Conservation (phyloP, 2,888 invertebrate species). For the Blastobasis lacticolella region DNA sequence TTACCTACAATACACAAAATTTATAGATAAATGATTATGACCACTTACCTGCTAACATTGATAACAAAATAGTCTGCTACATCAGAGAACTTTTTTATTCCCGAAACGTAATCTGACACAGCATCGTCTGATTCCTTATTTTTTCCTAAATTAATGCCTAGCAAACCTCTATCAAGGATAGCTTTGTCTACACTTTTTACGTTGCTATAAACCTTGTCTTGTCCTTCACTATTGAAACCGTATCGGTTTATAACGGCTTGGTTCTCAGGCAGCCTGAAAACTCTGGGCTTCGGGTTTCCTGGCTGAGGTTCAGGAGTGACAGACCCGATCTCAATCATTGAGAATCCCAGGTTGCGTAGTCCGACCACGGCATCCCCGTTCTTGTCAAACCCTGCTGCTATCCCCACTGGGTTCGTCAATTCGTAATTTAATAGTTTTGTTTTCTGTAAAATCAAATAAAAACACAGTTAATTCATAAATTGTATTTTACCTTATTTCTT, state of each 20-base stretch:
- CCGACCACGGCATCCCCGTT: slow-evolving; percentile 93
- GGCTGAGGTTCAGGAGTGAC: slow-evolving; percentile 94
- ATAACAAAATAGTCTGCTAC: slow-evolving; percentile 97
- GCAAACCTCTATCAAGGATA: slow-evolving; percentile 72
- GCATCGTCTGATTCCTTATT: slow-evolving; percentile 89
- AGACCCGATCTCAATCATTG: slow-evolving; percentile 96
- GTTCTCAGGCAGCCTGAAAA: slow-evolving; percentile 91
- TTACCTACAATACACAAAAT: too few relatives aligned
- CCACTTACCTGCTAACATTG: slow-evolving; percentile 86
- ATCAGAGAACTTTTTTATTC: slow-evolving; percentile 86
- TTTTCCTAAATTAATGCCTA: slow-evolving; percentile 97
- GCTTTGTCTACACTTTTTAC: slow-evolving; percentile 72
- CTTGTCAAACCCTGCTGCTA: slow-evolving; percentile 99
- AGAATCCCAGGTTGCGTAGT: slow-evolving; percentile 89
- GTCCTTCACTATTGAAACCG: slow-evolving; percentile 95
- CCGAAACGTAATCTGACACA: slow-evolving; percentile 86
- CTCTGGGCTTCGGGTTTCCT: slow-evolving; percentile 94
- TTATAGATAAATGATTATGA: too few relatives aligned
- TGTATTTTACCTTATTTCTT: not conserved
- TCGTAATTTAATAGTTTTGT: slow-evolving; percentile 81
- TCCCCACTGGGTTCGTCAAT: slow-evolving; percentile 93
- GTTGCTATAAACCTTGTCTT: slow-evolving; percentile 81
- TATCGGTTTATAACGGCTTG: slow-evolving; percentile 93
- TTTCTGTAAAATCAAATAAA: slow-evolving; percentile 64
- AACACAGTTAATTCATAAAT: slow-evolving; percentile 4